These are phyloP conservation scores for Sula dactylatra DNA, from an alignment of 2,113 vertebrate species.

Conservation along the genomic window DNA sequence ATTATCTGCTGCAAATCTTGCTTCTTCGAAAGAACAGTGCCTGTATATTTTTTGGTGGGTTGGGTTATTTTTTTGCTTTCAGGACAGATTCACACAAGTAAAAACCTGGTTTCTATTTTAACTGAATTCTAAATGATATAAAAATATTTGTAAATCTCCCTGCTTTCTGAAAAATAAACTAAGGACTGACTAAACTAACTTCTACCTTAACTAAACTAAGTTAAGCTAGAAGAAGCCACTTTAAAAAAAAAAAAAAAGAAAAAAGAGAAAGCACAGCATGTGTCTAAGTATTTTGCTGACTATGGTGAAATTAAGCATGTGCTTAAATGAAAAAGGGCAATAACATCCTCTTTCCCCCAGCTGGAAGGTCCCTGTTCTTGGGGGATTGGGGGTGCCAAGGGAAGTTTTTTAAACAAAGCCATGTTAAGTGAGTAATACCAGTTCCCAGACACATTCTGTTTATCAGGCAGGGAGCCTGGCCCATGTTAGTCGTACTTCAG, in stretches of 20 bases:
- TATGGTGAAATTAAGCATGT: neutral
- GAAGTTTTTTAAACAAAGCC: neutral
- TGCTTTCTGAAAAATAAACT: neutral
- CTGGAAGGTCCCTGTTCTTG: neutral
- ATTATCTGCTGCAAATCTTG: neutral
- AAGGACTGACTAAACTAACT: neutral
- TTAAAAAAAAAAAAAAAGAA: neutral
- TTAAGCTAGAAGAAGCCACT: neutral
- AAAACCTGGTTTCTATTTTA: neutral
- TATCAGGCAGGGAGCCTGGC: neutral
- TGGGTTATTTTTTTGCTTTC: neutral
- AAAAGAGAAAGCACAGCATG: neutral
- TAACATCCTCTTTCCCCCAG: neutral
- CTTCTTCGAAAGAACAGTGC: neutral
- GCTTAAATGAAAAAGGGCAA: neutral
- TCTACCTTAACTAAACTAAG: too few relatives aligned
- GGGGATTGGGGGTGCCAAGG: neutral
- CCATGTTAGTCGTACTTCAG: neutral
- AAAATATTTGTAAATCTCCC: neutral
- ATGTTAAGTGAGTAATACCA: neutral
- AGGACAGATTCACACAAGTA: neutral
- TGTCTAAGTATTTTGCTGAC: neutral
- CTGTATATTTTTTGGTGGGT: neutral
- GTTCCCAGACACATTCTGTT: neutral
- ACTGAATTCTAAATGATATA: neutral